Base-by-base conservation (phyloP, 1,140 invertebrate genomes). In the Sinella curviseta region DNA sequence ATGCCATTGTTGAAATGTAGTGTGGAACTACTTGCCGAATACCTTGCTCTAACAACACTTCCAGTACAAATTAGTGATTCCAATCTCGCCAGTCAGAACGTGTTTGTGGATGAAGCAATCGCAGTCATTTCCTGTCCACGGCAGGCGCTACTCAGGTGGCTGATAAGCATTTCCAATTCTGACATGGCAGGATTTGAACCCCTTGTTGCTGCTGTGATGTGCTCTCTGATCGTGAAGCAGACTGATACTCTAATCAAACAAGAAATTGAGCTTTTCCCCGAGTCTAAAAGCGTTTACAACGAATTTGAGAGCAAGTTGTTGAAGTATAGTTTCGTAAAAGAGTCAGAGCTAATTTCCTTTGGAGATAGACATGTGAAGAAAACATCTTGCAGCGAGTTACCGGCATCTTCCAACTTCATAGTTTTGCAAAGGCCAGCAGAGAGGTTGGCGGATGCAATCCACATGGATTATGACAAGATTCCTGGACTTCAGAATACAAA, bases 291-390 rank as follows among this genome's bases (percentile, higher is more conserved):
- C 28, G 35, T 48, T 48, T 48, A 75, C 78, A 48, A 48, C 60
- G 76, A 81, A 2, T 81, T 83, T 60, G 82, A 83, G 48, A 70
- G 73, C 16, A 67, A 33, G 16, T 16, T 83, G 8, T 24, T 83
- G 28, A 48, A 48, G 55, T 28, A 24, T 33, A 17, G 73, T n/a
- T 81, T 83, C 67, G 76, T 77, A 2, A 28, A 24, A 8, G 74
- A 31, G 39, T 39, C 3, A 26, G 70, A 65, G 4, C 4, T 26
- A 4, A 65, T 16, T 26, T 17, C 57, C 3, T 14, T 31, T 31
- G 65, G 31, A 70, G n/a, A 12, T 8, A n/a, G 28, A 31, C 2
- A 1, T 31, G n/a, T 70, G 28, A 30, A 33, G 8, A 70, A 70
- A 70, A 70, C 65, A 33, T 4, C 39, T n/a, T n/a, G n/a, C n/a